Base-by-base conservation (phyloP, 1,140 invertebrate genomes). In the Hylaeus volcanicus region DNA sequence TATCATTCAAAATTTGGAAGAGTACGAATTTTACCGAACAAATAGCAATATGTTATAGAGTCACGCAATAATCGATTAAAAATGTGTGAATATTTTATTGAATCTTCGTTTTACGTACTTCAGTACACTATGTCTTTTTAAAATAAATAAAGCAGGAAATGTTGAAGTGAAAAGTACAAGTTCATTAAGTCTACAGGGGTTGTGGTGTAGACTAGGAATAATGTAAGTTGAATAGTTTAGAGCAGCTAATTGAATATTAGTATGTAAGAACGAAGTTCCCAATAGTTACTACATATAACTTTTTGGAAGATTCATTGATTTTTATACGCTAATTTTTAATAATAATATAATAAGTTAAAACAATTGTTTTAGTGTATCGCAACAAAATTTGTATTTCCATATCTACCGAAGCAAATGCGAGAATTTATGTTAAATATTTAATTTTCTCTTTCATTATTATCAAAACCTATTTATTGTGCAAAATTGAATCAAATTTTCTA, bases 181-280 rank as follows among this genome's bases (percentile, higher is more conserved):
- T 86, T 79, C 56, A 74, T 68, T 70, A 85, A 82, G 83, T 86
- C 83, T 86, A 82, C 83, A 61, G 58, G 70, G 83, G 79, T 85
- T 86, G 83, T 85, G 84, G 84, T 71, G 79, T 86, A 85, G 84
- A 86, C 82, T 85, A 85, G 71, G 56, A 80, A 73, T 86, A 86
- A 61, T 60, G n/a, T 85, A 86, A 85, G 75, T 72, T 69, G 45
- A 81, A 79, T 74, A 71, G 55, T 77, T 74, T 85, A 85, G 82
- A 85, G 84, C 84, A 86, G 84, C 84, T 86, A 77, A 82, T 53
- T 77, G 51, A n/a, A 76, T 64, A 79, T 72, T 78, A 81, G 72
- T 53, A 60, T 14, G 8, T 73, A 55, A 74, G 26, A 53, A 74
- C n/a, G 63, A 77, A 55, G 12, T 71, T 71, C 55, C 41, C 66